Evolutionary conservation across 2,113 vertebrate species (phyloP).

Genomic region (Macaca nemestrina): DNA sequence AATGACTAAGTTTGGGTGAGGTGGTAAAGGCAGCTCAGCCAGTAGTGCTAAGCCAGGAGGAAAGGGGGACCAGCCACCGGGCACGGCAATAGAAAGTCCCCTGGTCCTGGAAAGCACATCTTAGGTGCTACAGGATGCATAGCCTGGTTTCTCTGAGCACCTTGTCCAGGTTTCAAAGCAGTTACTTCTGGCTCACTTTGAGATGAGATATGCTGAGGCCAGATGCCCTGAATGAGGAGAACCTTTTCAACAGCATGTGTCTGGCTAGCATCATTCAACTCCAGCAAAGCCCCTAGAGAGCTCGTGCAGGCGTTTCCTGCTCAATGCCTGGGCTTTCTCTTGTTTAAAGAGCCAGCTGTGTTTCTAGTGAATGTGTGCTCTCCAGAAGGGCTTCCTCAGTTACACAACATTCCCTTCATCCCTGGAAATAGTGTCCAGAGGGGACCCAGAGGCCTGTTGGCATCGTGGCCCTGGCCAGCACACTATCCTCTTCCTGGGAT

Average conservation of each 20-base stretch:
- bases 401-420: neutral
- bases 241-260: slow-evolving; percentile 69
- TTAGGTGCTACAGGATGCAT: neutral
- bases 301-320: neutral
- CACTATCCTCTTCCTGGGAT: neutral
- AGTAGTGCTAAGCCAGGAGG: neutral
- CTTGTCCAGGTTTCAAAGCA: slow-evolving; percentile 73
- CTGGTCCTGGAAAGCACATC: neutral
- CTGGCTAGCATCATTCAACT: slow-evolving; percentile 75
- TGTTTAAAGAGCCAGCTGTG: slow-evolving; percentile 53
- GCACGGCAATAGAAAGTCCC: neutral
- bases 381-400: slow-evolving; percentile 41
- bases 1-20: neutral
- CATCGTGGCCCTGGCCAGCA: neutral
- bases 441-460: neutral
- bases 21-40: neutral
- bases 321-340: neutral
- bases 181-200: slow-evolving; percentile 74
- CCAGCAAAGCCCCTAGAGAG: slow-evolving; percentile 65
- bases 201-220: slow-evolving; percentile 37
- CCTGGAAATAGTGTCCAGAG: neutral
- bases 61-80: neutral
- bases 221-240: slow-evolving; percentile 74
- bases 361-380: slow-evolving; percentile 48
- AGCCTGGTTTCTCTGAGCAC: slow-evolving; percentile 64